phyloP scores from a whole-genome alignment of 1,140 invertebrate species.

The Prorops nasuta region DNA sequence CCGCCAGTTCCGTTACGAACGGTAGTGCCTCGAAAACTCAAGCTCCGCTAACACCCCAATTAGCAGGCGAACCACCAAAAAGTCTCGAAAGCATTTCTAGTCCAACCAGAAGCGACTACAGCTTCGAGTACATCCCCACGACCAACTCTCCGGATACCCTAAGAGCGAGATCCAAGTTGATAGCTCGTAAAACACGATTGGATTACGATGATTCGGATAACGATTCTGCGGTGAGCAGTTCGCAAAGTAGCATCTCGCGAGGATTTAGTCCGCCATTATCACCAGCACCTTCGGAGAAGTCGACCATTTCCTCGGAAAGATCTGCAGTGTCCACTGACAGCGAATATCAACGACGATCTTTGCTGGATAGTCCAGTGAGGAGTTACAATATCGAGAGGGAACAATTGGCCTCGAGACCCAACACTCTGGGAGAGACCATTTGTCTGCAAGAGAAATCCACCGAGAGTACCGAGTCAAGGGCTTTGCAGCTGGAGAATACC shows the following conservation, averaged over 20 bases:
- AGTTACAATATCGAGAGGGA: conserved; percentile 14
- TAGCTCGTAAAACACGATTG: conserved; percentile 37
- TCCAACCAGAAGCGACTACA: conserved; percentile 58
- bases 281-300: conserved; percentile 51
- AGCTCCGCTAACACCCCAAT: conserved; percentile 1
- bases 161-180: conserved; percentile 18
- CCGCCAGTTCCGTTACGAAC: conserved; percentile 49
- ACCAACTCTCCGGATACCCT: conserved; percentile 37
- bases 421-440: conserved; percentile 39
- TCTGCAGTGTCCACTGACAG: conserved; percentile 36
- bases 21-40: conserved; percentile 9
- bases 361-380: conserved; percentile 28
- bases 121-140: conserved; percentile 52
- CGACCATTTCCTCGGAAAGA: conserved; percentile 41
- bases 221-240: conserved; percentile 81
- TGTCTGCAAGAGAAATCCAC: conserved; percentile 49
- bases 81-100: conserved; percentile 64
- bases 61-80: conserved; percentile 52
- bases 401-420: conserved; percentile 20
- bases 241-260: conserved; percentile 68
- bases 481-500: conserved; percentile 26
- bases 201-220: conserved; percentile 75
- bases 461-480: too few relatives aligned
- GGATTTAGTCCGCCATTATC: conserved; percentile 65
- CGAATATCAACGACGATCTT: conserved; percentile 26